Evolutionary conservation across 2,113 vertebrate genomes (phyloP), one percentile per base, ranked within the genome.

Genomic region (Colaptes auratus): DNA sequence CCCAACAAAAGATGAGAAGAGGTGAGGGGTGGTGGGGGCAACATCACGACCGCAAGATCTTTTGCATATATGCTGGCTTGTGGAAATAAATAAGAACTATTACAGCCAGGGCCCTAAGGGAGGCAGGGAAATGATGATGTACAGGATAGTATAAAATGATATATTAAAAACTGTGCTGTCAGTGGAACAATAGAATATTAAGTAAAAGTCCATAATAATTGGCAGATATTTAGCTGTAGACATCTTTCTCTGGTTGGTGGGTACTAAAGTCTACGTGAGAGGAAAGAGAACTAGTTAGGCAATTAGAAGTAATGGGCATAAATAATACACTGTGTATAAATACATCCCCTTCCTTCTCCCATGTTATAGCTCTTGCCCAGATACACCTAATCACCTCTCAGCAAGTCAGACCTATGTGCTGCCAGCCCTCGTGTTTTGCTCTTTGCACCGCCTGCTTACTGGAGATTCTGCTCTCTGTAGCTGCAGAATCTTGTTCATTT

Each of bases 271-370:
- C 91, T 95, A 95, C 66, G 82, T 95, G 96, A 95, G 85, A 94
- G 73, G 93, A 95, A 97, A 95, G 76, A 93, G 87, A 97, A 97
- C 67, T 96, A 96, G 96, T 96, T 94, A 90, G 87, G 76, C 93
- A 94, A 96, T 97, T 97, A 97, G 95, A 95, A 91, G 72, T 86
- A 95, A 97, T 94, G 87, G 92, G 74, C 86, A 95, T 94, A 95
- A 95, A 95, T 90, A 95, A 90, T 69, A 91, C 80, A 92, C 77
- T 74, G 55, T 36, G 71, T 92, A 87, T 89, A 95, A 93, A 96
- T 76, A 92, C 33, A 87, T 55, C 8, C 16, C 55, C 66, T 6
- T 33, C 71, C 31, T 16, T 12, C 50, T 33, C 19, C 36, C 20
- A 64, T 50, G 79, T 80, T 94, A 80, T 35, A 92, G 79, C 79